Evolutionary conservation across 92 coral and sea anemone species (phyloP).

Genomic region (Epizoanthus stellaris): DNA sequence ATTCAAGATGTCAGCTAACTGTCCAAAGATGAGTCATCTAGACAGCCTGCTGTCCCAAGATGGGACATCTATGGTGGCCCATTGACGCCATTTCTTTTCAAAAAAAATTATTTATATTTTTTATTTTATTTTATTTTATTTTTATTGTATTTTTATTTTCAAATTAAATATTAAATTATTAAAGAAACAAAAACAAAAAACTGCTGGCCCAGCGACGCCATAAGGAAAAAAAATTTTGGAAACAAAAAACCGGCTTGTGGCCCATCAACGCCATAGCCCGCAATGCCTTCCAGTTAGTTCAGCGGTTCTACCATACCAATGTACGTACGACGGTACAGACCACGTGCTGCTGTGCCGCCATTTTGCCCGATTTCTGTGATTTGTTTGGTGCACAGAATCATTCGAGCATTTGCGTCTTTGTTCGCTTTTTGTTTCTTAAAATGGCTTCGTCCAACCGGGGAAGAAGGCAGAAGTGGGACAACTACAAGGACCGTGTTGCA

Average conservation of each 20-base stretch:
- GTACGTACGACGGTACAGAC: background rate
- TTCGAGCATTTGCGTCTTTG: background rate
- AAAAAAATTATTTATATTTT: too few species aligned
- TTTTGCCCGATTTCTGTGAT: background rate
- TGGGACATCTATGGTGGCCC: too few species aligned
- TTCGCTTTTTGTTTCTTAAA: background rate
- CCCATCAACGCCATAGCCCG: slow-evolving; percentile 30
- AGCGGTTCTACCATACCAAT: slow-evolving; percentile 30
- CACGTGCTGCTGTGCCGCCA: background rate
- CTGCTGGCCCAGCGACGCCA: too few species aligned
- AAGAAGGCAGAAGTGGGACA: slow-evolving; percentile 53
- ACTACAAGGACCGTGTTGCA: slow-evolving; percentile 41
- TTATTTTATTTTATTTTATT: too few species aligned
- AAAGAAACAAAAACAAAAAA: too few species aligned
- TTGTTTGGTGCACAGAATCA: background rate
- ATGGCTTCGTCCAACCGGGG: slow-evolving; percentile 18
- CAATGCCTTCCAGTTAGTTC: slow-evolving; percentile 11
- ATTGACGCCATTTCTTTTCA: too few species aligned
- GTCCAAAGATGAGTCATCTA: too few species aligned
- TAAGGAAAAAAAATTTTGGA: too few species aligned
- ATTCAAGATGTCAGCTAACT: too few species aligned
- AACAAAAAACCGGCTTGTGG: slow-evolving; percentile 11
- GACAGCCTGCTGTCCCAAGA: too few species aligned
- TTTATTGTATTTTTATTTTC: too few species aligned
- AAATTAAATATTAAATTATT: too few species aligned